Base-by-base conservation (phyloP, 2,888 invertebrate species). In the Caenorhabditis sinica region DNA sequence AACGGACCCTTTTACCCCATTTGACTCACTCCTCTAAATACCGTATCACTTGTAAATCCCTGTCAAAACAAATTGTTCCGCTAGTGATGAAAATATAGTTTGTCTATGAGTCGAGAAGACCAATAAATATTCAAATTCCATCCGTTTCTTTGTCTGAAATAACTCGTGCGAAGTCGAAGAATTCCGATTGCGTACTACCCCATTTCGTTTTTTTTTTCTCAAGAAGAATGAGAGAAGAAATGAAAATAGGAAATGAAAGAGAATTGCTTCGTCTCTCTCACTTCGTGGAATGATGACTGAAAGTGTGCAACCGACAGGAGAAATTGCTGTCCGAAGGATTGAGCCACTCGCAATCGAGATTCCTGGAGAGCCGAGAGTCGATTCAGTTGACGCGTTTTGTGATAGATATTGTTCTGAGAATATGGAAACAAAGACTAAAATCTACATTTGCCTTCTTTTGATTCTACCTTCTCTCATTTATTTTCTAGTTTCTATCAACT, bases 261-360 rank as follows among this genome's bases (percentile, higher is more conserved):
- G 23, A 25, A 25, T 15, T 65, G 20, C 20, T 36, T 69, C 40
- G 20, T 66, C 25, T 61, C 25, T 53, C 51, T 53, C 61, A 28
- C 20, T 68, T 49, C 23, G 36, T 65, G 45, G 28, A 60, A 75
- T 69, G 69, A 82, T 82, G 82, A 69, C 68, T 53, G 82, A 82
- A 82, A 71, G 82, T 76, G 82, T 82, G 82, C 82, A 82, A 82
- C 63, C 63, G 82, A 82, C 82, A 76, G 75, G 58, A 20, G 69
- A 53, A 20, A 25, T 53, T 23, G 43, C 66, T 56, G 43, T 56
- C 51, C 40, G 58, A 45, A n/a, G 69, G 56, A 20, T 69, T 56
- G 63, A 74, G 56, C 56, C 68, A 23, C 73, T 81, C 28, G 25
- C 72, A 28, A 81, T 81, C 51, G 81, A 81, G 23, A 81, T 74